phyloP scores from a whole-genome alignment of 2,888 invertebrate species.

The Torymus auratus region DNA sequence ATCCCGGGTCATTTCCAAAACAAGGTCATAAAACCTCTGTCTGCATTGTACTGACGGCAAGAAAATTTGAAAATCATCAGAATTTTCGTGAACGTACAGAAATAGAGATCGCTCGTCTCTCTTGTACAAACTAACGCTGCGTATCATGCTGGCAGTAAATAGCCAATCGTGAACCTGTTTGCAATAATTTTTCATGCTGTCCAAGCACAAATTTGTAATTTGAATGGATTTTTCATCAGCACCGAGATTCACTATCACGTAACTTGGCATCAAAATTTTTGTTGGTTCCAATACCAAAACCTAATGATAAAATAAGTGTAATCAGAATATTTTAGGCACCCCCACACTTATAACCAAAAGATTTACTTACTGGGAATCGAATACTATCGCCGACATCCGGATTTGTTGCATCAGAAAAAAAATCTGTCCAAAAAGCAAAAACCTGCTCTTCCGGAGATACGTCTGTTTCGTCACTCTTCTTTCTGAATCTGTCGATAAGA shows the following conservation, averaged over 20 bases:
- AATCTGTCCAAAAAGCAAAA: slow-evolving; percentile 99
- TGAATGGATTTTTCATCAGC: slow-evolving; percentile 95
- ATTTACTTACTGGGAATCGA: slow-evolving; percentile 89
- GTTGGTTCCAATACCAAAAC: slow-evolving; percentile 93
- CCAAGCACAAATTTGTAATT: slow-evolving; percentile 90
- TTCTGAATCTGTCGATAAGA: slow-evolving; percentile 93
- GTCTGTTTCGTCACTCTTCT: slow-evolving; percentile 85
- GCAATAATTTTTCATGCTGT: slow-evolving; percentile 86
- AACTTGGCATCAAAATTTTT: slow-evolving; percentile 95
- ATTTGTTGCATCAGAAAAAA: slow-evolving; percentile 96
- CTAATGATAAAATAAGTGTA: slow-evolving; percentile 73
- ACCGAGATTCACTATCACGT: slow-evolving; percentile 95
- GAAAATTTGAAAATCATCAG: slow-evolving; percentile 99
- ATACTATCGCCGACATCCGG: slow-evolving; percentile 88
- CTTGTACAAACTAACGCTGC: slow-evolving; percentile 95
- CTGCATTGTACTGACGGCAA: slow-evolving; percentile 93
- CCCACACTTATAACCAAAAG: background rate
- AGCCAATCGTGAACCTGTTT: slow-evolving; percentile 95
- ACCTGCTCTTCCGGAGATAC: slow-evolving; percentile 89
- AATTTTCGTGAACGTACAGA: slow-evolving; percentile 98
- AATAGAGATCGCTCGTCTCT: slow-evolving; percentile 97
- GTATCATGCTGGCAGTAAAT: slow-evolving; percentile 92
- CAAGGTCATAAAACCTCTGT: slow-evolving; percentile 89
- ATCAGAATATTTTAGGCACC: slow-evolving; percentile 14
- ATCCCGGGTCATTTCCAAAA: slow-evolving; percentile 92